Evolutionary conservation across 1,140 invertebrate genomes (phyloP).

Genomic region (Aethina tumida): DNA sequence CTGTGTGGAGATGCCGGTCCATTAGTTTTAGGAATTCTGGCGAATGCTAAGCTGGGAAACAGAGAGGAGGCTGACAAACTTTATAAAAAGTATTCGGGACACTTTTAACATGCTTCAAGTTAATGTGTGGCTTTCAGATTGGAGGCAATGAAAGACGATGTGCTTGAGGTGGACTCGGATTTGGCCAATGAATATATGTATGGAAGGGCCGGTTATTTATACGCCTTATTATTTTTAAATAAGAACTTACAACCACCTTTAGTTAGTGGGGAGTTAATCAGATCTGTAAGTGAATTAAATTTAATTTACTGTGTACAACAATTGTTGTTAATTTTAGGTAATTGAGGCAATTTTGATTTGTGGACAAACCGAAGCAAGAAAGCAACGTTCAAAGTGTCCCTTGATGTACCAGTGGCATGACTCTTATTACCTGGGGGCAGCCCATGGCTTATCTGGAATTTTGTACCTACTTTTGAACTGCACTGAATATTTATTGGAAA

Average conservation of each 20-base stretch:
- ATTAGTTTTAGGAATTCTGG: slow-evolving; percentile 55
- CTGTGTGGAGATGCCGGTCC: slow-evolving; percentile 71
- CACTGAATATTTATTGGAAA: slow-evolving; percentile 35
- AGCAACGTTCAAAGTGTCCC: slow-evolving; percentile 45
- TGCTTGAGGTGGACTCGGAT: slow-evolving; percentile 38
- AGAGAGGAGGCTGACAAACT: slow-evolving; percentile 37
- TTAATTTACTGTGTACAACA: slow-evolving; percentile 6
- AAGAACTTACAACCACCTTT: slow-evolving; percentile 41
- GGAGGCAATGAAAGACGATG: slow-evolving; percentile 39
- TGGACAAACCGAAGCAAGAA: slow-evolving; percentile 45
- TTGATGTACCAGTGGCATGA: slow-evolving; percentile 82
- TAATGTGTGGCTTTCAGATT: slow-evolving; percentile 37
- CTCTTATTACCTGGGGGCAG: slow-evolving; percentile 77
- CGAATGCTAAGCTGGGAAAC: slow-evolving; percentile 44
- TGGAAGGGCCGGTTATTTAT: slow-evolving; percentile 78
- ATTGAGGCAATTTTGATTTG: slow-evolving; percentile 52
- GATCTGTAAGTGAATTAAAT: slow-evolving; percentile 33
- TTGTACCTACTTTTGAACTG: slow-evolving; percentile 72
- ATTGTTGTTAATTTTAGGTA: slow-evolving; percentile 40
- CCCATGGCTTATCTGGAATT: slow-evolving; percentile 82
- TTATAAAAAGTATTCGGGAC: slow-evolving; percentile 38
- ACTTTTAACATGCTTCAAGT: neutral
- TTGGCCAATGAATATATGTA: slow-evolving; percentile 77
- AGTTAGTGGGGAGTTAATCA: slow-evolving; percentile 39
- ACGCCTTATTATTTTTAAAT: slow-evolving; percentile 60